Conservation (phyloP, 2,113 vertebrate species). For the Gopherus flavomarginatus region DNA sequence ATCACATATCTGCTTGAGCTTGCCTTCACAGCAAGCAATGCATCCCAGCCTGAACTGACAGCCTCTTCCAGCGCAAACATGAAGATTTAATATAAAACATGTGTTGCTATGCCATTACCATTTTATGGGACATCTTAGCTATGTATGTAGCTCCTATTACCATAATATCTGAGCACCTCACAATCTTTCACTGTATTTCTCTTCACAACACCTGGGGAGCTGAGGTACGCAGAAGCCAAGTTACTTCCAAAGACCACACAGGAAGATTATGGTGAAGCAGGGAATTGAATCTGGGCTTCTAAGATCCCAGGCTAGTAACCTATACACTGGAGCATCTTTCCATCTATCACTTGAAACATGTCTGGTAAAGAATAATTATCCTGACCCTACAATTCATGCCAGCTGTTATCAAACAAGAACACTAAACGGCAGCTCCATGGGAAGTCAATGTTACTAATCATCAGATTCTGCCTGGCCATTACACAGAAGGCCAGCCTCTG, state of each 20-base stretch:
- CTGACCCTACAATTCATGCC: neutral
- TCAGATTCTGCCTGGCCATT: neutral
- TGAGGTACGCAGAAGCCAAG: neutral
- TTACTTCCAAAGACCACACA: neutral
- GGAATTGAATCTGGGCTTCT: neutral
- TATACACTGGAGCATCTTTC: neutral
- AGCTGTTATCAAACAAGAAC: neutral
- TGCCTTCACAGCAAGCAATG: neutral
- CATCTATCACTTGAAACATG: neutral
- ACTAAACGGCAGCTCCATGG: neutral
- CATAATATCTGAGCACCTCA: neutral
- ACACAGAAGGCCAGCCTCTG: neutral
- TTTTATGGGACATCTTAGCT: neutral
- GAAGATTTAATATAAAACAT: neutral
- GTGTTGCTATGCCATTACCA: neutral
- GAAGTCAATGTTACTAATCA: neutral
- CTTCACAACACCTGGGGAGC: too few relatives aligned
- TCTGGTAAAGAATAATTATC: neutral
- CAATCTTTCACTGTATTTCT: neutral
- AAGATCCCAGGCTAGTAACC: neutral
- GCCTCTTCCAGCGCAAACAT: neutral
- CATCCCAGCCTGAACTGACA: neutral
- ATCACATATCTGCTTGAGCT: neutral
- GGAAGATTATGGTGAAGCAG: accelerated
- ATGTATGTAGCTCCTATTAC: neutral